Percentiles rank a stretch among this genome's conserved stretches.
These are phyloP conservation scores for Zosterops borbonicus DNA, from an alignment of 2,113 vertebrate species.

Conservation along the genomic window DNA sequence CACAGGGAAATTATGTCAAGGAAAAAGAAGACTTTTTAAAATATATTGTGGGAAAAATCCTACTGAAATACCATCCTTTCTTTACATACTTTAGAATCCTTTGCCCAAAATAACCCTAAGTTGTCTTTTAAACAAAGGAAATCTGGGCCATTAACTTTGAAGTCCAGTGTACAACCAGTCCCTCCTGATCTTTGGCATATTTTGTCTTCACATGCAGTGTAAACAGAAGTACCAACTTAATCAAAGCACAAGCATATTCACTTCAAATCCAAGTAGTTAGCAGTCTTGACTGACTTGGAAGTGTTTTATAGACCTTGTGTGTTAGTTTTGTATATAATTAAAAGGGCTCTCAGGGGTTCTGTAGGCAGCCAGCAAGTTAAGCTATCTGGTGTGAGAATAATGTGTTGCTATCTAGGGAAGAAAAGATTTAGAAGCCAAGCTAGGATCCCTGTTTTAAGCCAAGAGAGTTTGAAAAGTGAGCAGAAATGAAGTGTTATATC, in stretches of 20 bases:
- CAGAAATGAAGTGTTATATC: slow-evolving; percentile 13
- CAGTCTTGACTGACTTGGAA: slow-evolving; percentile 20
- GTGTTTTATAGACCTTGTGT: slow-evolving; percentile 34
- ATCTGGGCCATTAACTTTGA: neutral
- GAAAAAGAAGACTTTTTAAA: slow-evolving; percentile 67
- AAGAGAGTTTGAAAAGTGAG: slow-evolving; percentile 17
- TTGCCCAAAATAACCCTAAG: neutral
- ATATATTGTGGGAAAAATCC: slow-evolving; percentile 54
- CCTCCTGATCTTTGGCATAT: neutral
- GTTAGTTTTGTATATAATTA: slow-evolving; percentile 58
- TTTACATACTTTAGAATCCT: neutral
- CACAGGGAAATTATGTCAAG: slow-evolving; percentile 78
- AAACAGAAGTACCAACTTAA: neutral
- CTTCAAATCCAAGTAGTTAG: neutral
- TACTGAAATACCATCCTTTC: slow-evolving; percentile 25
- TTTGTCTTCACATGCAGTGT: neutral
- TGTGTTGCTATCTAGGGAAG: slow-evolving; percentile 18
- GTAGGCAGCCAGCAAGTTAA: slow-evolving; percentile 35
- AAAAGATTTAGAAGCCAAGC: slow-evolving; percentile 38
- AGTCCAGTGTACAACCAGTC: neutral
- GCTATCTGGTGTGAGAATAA: slow-evolving; percentile 25
- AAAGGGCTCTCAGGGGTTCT: slow-evolving; percentile 32
- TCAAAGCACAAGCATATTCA: neutral
- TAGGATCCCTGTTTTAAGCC: slow-evolving; percentile 22
- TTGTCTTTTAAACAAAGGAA: neutral